These are phyloP conservation scores for Autographa gamma DNA, from an alignment of 2,888 invertebrate genomes.

Conservation along the genomic window DNA sequence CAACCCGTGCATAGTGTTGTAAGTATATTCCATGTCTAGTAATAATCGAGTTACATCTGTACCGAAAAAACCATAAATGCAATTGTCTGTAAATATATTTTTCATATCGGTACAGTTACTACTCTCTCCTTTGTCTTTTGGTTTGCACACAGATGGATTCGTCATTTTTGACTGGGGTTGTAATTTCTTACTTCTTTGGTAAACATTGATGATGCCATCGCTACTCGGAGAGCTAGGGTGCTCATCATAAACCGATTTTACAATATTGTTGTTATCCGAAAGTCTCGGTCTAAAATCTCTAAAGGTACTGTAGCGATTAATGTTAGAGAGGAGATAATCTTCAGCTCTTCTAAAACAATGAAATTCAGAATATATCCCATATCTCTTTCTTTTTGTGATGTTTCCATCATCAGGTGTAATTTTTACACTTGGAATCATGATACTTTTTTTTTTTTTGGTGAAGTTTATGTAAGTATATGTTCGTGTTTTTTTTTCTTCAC, in stretches of 20 bases:
- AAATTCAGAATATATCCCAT: slow-evolving; percentile 7
- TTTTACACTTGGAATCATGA: slow-evolving; percentile 9
- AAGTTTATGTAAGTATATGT: slow-evolving; percentile 17
- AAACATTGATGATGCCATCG: slow-evolving; percentile 6
- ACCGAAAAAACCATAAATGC: slow-evolving; percentile 4
- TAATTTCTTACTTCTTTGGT: background rate
- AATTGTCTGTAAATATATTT: slow-evolving; percentile 2
- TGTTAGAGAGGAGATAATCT: background rate
- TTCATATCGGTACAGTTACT: background rate
- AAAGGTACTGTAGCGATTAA: slow-evolving; percentile 1
- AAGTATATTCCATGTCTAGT: slow-evolving; percentile 23
- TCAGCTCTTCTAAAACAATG: slow-evolving; percentile 2
- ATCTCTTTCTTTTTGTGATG: slow-evolving; percentile 8
- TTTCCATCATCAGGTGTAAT: background rate
- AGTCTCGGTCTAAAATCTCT: background rate
- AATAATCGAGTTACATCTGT: slow-evolving; percentile 26
- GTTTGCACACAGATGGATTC: slow-evolving; percentile 11
- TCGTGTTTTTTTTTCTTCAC: slow-evolving; percentile 11
- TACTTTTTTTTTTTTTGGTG: slow-evolving; percentile 9
- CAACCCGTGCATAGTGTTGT: slow-evolving; percentile 22
- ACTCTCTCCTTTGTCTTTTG: slow-evolving; percentile 1
- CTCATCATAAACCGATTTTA: background rate
- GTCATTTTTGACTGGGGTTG: background rate
- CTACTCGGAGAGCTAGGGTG: background rate
- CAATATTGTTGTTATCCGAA: slow-evolving; percentile 13